A percentile compares a stretch with the other conserved stretches of the same genome.
Conservation (phyloP, 2,113 vertebrate genomes). For the Daphoenositta chrysoptera region DNA sequence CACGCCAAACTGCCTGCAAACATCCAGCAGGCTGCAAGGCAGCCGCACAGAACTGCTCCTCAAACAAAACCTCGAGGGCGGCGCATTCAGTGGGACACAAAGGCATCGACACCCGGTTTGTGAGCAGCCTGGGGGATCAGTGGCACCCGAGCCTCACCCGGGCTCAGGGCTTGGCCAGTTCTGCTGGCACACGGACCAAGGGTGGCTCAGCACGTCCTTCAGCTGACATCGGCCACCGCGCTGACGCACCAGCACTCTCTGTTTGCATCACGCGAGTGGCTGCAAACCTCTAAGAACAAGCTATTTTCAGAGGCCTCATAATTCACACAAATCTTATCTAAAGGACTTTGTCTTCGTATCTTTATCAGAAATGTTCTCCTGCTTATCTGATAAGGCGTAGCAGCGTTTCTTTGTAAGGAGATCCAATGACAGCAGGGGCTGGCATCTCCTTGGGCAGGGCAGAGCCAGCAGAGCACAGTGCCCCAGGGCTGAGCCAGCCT, state of each 20-base stretch:
- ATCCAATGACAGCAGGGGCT: neutral
- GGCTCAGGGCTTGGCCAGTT: neutral
- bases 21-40: neutral
- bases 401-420: neutral
- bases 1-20: neutral
- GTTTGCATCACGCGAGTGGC: accelerated
- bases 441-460: neutral
- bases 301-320: neutral
- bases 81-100: accelerated
- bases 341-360: neutral
- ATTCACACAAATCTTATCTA: neutral
- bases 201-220: neutral
- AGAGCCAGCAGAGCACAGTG: neutral
- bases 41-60: neutral
- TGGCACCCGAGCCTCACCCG: neutral
- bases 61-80: neutral
- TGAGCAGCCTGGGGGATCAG: neutral
- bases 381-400: neutral
- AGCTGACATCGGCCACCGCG: neutral
- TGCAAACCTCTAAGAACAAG: neutral
- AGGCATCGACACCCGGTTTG: accelerated
- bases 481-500: neutral
- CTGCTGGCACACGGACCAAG: neutral
- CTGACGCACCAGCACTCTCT: neutral
- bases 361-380: neutral